Evolutionary conservation across 2,797 vertebrate species (phyloP).

Genomic region (Lacerta bilineata): DNA sequence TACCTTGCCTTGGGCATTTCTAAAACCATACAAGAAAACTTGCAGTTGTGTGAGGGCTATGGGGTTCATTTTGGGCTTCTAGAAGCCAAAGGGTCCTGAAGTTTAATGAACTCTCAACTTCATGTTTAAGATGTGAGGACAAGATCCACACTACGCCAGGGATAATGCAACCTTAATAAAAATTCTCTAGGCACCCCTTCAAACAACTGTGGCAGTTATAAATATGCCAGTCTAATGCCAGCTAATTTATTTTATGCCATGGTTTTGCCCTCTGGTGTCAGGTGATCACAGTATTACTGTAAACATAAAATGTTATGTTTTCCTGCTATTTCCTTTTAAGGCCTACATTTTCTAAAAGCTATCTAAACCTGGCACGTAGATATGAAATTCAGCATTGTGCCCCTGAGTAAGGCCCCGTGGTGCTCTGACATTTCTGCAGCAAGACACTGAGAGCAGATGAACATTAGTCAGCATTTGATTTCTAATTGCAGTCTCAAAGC

Average conservation of each 20-base stretch:
- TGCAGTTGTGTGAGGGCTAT: background rate
- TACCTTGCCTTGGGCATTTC: background rate
- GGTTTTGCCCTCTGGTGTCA: background rate
- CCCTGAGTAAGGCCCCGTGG: conserved; percentile 29
- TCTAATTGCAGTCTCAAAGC: conserved; percentile 71
- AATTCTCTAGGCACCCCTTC: background rate
- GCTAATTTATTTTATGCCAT: background rate
- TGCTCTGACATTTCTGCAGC: background rate
- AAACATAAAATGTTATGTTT: background rate
- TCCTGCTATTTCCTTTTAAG: conserved; percentile 35
- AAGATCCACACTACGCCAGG: background rate
- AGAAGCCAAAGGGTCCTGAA: too few species aligned
- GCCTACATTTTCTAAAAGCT: background rate
- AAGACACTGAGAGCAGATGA: conserved; percentile 46
- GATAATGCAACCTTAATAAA: background rate
- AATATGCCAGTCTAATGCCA: background rate
- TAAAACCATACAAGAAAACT: background rate
- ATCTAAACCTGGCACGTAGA: conserved; percentile 22
- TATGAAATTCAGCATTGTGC: conserved; percentile 35
- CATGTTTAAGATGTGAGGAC: background rate
- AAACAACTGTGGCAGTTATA: background rate
- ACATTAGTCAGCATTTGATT: conserved; percentile 62
- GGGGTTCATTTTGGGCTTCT: background rate
- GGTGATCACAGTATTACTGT: background rate
- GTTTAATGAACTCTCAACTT: background rate